Percentiles rank a stretch among this genome's conserved stretches.
Conservation (phyloP, 1,140 invertebrate species). For the Parasteatoda tepidariorum region DNA sequence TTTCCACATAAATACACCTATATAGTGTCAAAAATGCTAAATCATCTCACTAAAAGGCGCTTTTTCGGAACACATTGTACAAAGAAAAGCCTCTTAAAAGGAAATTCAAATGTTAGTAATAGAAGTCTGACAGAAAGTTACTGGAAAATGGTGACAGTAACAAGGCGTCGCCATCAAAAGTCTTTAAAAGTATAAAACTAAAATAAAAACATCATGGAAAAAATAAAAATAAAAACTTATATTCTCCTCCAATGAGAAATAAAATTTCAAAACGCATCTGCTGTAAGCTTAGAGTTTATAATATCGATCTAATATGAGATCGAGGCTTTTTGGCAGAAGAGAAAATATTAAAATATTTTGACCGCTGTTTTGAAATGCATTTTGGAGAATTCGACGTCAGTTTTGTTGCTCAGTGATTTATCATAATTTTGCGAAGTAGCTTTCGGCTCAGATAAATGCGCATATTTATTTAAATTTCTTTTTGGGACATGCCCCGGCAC, state of each 20-base stretch:
- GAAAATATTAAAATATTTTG: slow-evolving; percentile 52
- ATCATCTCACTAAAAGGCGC: not conserved
- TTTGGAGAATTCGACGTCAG: slow-evolving; percentile 51
- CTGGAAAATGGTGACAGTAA: not conserved
- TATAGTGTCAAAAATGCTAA: too few relatives aligned
- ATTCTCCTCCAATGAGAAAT: slow-evolving; percentile 9
- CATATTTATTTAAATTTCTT: slow-evolving; percentile 61
- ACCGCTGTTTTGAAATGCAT: slow-evolving; percentile 51
- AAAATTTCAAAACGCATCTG: slow-evolving; percentile 11
- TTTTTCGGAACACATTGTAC: not conserved
- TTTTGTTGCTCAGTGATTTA: slow-evolving; percentile 59
- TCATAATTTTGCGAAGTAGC: slow-evolving; percentile 59
- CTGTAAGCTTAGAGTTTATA: slow-evolving; percentile 14
- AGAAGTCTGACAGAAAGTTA: not conserved
- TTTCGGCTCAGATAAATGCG: slow-evolving; percentile 56
- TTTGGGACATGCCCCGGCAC: slow-evolving; percentile 50
- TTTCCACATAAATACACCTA: too few relatives aligned
- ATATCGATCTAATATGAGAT: slow-evolving; percentile 44
- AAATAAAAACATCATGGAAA: not conserved
- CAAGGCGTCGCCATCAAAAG: not conserved
- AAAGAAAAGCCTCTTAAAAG: not conserved
- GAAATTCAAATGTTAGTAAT: not conserved
- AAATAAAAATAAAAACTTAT: not conserved
- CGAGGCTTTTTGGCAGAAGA: not conserved
- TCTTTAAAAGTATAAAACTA: not conserved